Base-by-base conservation (phyloP, 2,113 vertebrate species). In the Microtus oregoni region DNA sequence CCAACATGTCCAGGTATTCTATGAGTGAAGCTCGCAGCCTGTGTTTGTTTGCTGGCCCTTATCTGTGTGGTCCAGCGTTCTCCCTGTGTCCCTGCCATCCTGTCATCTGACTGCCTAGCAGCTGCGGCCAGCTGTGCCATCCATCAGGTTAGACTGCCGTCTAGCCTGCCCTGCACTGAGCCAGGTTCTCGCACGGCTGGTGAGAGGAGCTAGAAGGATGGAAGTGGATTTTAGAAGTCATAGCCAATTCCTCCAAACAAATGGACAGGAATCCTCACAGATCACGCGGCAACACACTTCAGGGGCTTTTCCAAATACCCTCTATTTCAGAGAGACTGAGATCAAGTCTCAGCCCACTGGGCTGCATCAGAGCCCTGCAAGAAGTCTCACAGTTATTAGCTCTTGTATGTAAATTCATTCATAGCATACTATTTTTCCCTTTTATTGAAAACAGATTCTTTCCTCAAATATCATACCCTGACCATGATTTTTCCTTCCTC, bases 281-380 rank as follows among this genome's bases (percentile, higher is more conserved):
- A n/a, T 35, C 1, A 0, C 47, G 6, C 13, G 17, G 15, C 35
- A 94, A 83, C 3, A 85, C 15, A 38, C 55, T 82, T 73, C 73
- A 63, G 41, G 8, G 58, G 47, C 35, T 92, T 92, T 63, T 52
- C 75, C 89, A 61, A 90, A 91, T 94, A 63, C 7, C 61, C 58
- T 3, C 26, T 32, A 41, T 93, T 96, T 87, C 77, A 94, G 91
- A 86, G 91, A 90, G 8, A 91, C 78, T 88, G 79, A 81, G 35
- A 30, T 90, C 22, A 41, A 76, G 44, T 30, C 38, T 88, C 76
- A 79, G 41, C 1, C 73, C 70, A 58, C 61, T 77, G 35, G 72
- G 52, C 35, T 65, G 50, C 8, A 72, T 61, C 17, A 72, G 44
- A 82, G 61, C 52, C 63, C 1, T 41, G 55, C 77, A 91, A 77